Percentiles rank a stretch among this genome's conserved stretches.
Evolutionary conservation across 1,140 invertebrate species (phyloP).

Genomic region (Hestina assimilis): DNA sequence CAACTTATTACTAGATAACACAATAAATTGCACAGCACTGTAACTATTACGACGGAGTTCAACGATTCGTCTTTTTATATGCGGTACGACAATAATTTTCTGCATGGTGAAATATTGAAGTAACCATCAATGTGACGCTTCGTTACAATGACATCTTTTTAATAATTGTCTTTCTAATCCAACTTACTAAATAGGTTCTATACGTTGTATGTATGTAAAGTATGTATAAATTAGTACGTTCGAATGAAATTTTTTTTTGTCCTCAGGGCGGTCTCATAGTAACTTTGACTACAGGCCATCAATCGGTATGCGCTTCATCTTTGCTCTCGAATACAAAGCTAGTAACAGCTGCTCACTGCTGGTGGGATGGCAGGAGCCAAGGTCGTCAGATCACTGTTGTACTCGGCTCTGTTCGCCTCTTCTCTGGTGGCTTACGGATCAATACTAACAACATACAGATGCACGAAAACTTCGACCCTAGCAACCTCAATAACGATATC

Average conservation of each 20-base stretch:
- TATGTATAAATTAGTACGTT: neutral
- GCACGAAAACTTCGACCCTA: slow-evolving; percentile 13
- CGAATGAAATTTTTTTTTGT: neutral
- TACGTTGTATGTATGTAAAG: neutral
- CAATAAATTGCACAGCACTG: too few relatives aligned
- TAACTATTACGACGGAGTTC: too few relatives aligned
- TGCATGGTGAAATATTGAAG: too few relatives aligned
- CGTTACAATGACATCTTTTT: too few relatives aligned
- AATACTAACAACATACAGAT: slow-evolving; percentile 12
- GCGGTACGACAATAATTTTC: too few relatives aligned
- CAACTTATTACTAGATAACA: too few relatives aligned
- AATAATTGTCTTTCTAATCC: too few relatives aligned
- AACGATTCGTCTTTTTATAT: too few relatives aligned
- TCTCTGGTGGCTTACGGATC: slow-evolving; percentile 20
- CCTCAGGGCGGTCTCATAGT: slow-evolving; percentile 20
- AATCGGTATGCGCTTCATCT: slow-evolving; percentile 24
- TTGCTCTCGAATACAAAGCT: slow-evolving; percentile 12
- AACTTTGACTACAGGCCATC: neutral
- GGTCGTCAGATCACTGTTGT: slow-evolving; percentile 16
- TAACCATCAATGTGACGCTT: too few relatives aligned
- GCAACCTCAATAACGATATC: slow-evolving; percentile 13
- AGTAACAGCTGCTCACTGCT: slow-evolving; percentile 32
- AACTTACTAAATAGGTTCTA: too few relatives aligned
- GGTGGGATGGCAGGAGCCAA: slow-evolving; percentile 6
- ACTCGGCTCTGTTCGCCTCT: slow-evolving; percentile 19